Evolutionary conservation across 2,113 vertebrate genomes (phyloP), one percentile per base, ranked within the genome.

Genomic region (Herpetotheres cachinnans): DNA sequence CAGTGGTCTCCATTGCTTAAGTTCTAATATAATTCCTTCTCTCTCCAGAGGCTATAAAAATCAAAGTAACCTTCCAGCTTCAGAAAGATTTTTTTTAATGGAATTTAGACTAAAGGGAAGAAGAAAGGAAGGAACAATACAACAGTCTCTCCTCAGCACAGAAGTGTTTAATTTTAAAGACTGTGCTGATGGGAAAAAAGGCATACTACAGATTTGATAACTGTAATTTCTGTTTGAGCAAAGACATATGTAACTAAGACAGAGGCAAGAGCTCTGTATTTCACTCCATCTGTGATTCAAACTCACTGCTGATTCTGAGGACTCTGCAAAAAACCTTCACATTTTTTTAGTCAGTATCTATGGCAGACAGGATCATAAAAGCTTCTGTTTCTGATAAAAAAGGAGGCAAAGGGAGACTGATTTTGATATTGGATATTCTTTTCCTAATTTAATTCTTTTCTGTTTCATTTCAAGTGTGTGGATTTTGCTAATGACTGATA

Each of bases 201-300:
- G 24, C 27, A 26, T 62, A 59, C 59, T 92, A 86, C 59, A 81
- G 38, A 38, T 32, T 55, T 40, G 29, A 38, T 91, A 89, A 95
- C 38, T n/a, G 29, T 83, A 94, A 86, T 84, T 89, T 94, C 72
- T 92, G 10, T 84, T 84, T 94, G 91, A 97, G 42, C 61, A 94
- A 91, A 96, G 63, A 91, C 89, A 91, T 95, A 95, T 84, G 83
- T 67, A 95, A 89, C 54, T 73, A 66, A 89, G 89, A 96, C 83
- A 96, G 80, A 95, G 38, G 96, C 72, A 91, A 92, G 89, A 96
- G 55, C 32, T 81, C 42, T 91, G 42, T 92, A 19, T 78, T 95
- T 94, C 81, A 76, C 42, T 89, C 93, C 93, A 94, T 97, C 89
- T 97, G 91, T 93, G 89, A 94, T 71, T 91, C 80, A 82, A 62